phyloP scores from a whole-genome alignment of 2,797 vertebrate species.

The Cyprinodon diabolis region DNA sequence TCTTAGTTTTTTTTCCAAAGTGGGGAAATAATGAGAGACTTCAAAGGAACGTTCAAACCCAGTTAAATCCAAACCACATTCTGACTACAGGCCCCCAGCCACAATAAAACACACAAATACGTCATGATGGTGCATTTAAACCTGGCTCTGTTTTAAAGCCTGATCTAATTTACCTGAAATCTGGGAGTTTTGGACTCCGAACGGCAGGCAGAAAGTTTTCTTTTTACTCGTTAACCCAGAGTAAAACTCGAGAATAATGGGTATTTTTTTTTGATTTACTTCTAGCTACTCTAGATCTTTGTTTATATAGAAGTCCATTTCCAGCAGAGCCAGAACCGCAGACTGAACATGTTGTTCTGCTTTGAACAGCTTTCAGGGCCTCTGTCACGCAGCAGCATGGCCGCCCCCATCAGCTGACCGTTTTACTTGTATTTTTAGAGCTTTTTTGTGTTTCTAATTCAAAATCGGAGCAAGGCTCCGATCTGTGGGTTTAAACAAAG shows the following conservation, averaged over 20 bases:
- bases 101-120: constrained; percentile 12
- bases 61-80: constrained; percentile 26
- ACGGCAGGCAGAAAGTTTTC: background rate
- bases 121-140: background rate
- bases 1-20: constrained; percentile 25
- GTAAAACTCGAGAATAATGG: background rate
- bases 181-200: background rate
- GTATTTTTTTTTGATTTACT: no score
- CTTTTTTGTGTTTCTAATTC: no score
- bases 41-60: constrained; percentile 21
- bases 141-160: background rate
- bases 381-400: background rate
- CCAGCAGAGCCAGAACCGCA: no score
- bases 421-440: no score
- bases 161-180: background rate
- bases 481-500: background rate
- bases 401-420: no score
- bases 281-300: no score
- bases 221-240: background rate
- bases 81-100: constrained; percentile 14
- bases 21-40: constrained; percentile 42
- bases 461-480: no score
- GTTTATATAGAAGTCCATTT: no score
- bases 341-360: background rate
- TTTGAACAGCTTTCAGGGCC: background rate